Base-by-base conservation (phyloP, 2,888 invertebrate genomes). In the Zaprionus obscuricornis region DNA sequence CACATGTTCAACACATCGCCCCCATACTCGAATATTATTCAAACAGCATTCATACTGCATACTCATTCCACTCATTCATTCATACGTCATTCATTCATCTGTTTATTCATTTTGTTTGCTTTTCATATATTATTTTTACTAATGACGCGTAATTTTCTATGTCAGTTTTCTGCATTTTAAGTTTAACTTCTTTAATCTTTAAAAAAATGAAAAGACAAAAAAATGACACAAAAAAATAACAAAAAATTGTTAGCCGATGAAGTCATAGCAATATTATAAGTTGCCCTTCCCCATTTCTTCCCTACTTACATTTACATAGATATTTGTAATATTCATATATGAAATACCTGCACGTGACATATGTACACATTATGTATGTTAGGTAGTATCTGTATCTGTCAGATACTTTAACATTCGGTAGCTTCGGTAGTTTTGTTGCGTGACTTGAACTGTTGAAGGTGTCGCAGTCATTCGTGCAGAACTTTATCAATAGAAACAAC, bases 381-480 rank as follows among this genome's bases (percentile, higher is more conserved):
- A 16, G n/a, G 29, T 33, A 16, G 59, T 29, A 18, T 42, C 39
- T 66, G 72, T 83, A 74, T 66, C 60, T 64, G 66, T 56, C 63
- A 42, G 52, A 73, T 64, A 64, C 64, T 31, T 43, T 43, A n/a
- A n/a, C n/a, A n/a, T 34, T 14, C 14, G 14, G 17, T 34, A 16
- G 14, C 17, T 34, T 16, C 16, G 11, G 7, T 2, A 10, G n/a
- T n/a, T n/a, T n/a, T n/a, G 22, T 82, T 77, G 78, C 83, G 78
- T 78, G 78, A 67, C 70, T n/a, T 47, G 46, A 37, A 66, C 70
- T 74, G n/a, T 78, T 70, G 62, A 74, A 57, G 63, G 82, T 77
- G 74, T 78, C 63, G 66, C 71, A 77, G 24, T 52, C 82, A 63
- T 67, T 77, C 85, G 82, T 77, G 78, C 82, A 77, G 78, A 67